Evolutionary conservation across 2,888 invertebrate genomes (phyloP).

Genomic region (Heliconius erato): DNA sequence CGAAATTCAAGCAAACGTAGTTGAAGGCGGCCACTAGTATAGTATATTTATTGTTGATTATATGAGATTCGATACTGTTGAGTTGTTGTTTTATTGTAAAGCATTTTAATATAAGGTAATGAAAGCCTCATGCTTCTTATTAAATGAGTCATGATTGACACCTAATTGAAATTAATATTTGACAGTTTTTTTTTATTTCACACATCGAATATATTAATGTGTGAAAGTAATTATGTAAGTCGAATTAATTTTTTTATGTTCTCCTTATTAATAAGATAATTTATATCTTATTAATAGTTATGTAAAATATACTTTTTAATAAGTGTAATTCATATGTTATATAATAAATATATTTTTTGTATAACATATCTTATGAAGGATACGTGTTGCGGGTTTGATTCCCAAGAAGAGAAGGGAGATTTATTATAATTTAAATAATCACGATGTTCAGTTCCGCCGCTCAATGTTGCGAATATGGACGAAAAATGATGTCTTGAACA

Average conservation of each 20-base stretch:
- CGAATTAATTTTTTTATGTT: neutral
- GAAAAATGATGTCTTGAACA: no score
- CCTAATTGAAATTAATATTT: neutral
- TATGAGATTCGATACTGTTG: no score
- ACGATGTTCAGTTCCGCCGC: no score
- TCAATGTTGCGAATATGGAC: no score
- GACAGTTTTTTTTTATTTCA: neutral
- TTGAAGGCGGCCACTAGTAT: no score
- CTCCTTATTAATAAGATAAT: neutral
- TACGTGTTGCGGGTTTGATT: neutral
- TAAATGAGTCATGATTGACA: neutral
- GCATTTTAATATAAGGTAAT: neutral
- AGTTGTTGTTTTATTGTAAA: neutral
- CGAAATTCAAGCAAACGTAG: no score
- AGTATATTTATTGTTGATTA: neutral
- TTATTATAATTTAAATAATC: neutral
- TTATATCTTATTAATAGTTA: neutral
- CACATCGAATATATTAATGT: neutral
- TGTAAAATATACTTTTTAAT: no score
- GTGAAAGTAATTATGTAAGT: neutral
- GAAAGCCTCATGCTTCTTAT: neutral
- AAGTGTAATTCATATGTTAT: neutral
- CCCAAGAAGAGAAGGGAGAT: neutral
- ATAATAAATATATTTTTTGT: neutral
- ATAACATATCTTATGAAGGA: neutral